Evolutionary conservation across 2,797 vertebrate genomes (phyloP), one percentile per base, ranked within the genome.

Genomic region (Morus bassanus): DNA sequence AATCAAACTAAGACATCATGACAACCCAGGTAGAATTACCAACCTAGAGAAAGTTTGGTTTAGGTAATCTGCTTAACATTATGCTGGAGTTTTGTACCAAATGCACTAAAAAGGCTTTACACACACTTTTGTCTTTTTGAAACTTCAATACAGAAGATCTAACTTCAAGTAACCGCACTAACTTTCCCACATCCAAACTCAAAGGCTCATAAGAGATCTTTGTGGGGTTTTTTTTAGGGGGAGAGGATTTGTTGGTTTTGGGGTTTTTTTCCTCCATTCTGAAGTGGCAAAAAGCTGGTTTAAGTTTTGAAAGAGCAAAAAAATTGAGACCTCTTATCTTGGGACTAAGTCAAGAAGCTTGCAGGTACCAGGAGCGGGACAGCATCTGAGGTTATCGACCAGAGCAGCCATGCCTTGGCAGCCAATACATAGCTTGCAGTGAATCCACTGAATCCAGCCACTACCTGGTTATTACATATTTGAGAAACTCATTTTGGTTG

Each of bases 281-380:
- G 63, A 82, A 89, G 27, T 14, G 82, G 19, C 6, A 69, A 72
- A 85, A 5, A 64, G 8, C 11, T 54, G 10, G 8, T 70, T 31
- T 43, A 77, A 73, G 35, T 73, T 84, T 85, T 74, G 21, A 69
- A 85, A 91, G 8, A 78, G 23, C 27, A 70, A 73, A 5, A 74
- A 74, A 83, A 88, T 33, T 35, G 33, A 59, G 37, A 60, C 67
- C 6, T 79, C 35, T 61, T 88, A 51, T 69, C 70, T 82, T 13
- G 3, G 33, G 65, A 43, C 50, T 7, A 50, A 65, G 23, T 65
- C 53, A 91, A 57, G 54, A 75, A 63, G 31, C 31, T 41, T 53
- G 46, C 18, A 78, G 67, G 33, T 25, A n/a, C 6, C 22, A 31
- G 25, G 37, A 65, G 59, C 0, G 0, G 13, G 46, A 86, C 8